Conservation (phyloP, 2,888 invertebrate genomes). For the Drosophila ezoana region DNA sequence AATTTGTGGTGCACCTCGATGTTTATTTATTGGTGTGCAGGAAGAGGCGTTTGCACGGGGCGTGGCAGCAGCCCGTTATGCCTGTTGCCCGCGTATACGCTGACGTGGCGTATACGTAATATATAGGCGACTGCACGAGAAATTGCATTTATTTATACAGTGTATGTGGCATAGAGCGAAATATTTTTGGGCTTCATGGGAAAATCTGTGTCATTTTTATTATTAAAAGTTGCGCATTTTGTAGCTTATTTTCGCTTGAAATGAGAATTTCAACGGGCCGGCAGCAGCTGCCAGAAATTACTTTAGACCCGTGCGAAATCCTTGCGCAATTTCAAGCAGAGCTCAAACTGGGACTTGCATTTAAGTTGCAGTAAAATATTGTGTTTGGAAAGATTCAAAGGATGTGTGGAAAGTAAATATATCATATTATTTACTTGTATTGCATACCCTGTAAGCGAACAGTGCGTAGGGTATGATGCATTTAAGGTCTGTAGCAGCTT, state of each 20-base stretch:
- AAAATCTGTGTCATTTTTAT: slow-evolving; percentile 79
- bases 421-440: too few species aligned
- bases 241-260: slow-evolving; percentile 37
- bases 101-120: slow-evolving; percentile 74
- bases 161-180: slow-evolving; percentile 10
- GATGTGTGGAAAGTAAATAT: background rate
- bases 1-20: slow-evolving; percentile 64
- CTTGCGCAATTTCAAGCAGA: background rate
- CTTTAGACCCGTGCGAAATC: slow-evolving; percentile 25
- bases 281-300: slow-evolving; percentile 18
- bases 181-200: slow-evolving; percentile 34
- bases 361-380: too few species aligned
- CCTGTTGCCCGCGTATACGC: slow-evolving; percentile 10
- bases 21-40: slow-evolving; percentile 71
- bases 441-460: background rate
- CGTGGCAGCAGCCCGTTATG: slow-evolving; percentile 18
- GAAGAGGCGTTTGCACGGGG: slow-evolving; percentile 52
- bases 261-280: slow-evolving; percentile 8
- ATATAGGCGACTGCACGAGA: slow-evolving; percentile 26
- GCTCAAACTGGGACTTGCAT: too few species aligned
- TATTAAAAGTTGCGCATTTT: slow-evolving; percentile 67
- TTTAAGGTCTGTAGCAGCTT: too few species aligned
- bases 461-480: background rate
- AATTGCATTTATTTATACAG: slow-evolving; percentile 57
- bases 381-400: background rate